Evolutionary conservation across 2,797 vertebrate genomes (phyloP), one percentile per base, ranked within the genome.

Genomic region (Alfaro cultratus): DNA sequence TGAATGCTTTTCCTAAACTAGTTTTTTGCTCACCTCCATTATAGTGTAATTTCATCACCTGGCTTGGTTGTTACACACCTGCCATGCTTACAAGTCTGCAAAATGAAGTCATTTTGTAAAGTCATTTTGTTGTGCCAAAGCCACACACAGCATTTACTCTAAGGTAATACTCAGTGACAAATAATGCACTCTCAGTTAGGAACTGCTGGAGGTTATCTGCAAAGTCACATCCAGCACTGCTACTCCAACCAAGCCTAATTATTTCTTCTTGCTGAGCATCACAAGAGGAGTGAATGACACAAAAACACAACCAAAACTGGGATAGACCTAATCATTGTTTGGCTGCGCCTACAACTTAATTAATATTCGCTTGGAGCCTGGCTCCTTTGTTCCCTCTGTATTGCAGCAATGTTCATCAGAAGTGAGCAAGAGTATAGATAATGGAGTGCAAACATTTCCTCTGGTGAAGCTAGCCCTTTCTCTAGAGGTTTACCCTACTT

Each of bases 401-500:
- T 92, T 93, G 93, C 88, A 90, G 92, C 91, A 90, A 92, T 94
- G 95, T 94, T 94, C 93, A 90, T 95, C 89, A 90, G 94, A 92
- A 95, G 93, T 93, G 90, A 95, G 91, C 92, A 93, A 90, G 86
- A 95, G 94, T 90, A 94, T 93, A 94, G 94, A 93, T 93, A 95
- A 93, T 92, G 78, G 91, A 92, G 91, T 90, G 92, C 93, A 93
- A 94, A 95, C 93, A 93, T 93, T 92, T 94, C 94, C 93, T 92
- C 88, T 87, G 90, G 91, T 92, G 88, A 91, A 92, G 93, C 89
- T 90, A 88, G 91, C 89, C 92, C 92, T 87, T 94, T 87, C 94
- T 95, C 94, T 87, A 83, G 94, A 95, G 95, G 89, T 94, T 95
- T 93, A 95, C 85, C 94, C 93, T 94, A 95, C 95, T 96, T 96